Base-by-base conservation (phyloP, 2,888 invertebrate species). In the Papilio gigon region DNA sequence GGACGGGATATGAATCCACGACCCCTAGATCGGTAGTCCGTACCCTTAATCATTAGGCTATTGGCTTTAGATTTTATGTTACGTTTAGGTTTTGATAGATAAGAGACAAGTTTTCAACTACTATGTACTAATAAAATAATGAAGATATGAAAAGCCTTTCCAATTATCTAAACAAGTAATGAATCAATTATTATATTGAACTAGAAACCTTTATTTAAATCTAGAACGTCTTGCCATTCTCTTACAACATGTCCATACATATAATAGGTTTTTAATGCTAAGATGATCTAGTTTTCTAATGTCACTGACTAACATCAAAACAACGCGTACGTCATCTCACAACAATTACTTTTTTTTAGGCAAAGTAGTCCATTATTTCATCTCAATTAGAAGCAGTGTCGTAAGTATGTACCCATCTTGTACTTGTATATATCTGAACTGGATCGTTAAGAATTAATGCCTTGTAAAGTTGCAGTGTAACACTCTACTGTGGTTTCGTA, bases 301-400 rank as follows among this genome's bases (percentile, higher is more conserved):
- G 67, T 67, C 62, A 67, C 40, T 67, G 11, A 53, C 62, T 62
- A 62, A 62, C 53, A 53, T 22, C 50, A 14, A 37, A 50, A 35
- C 50, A 58, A 33, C 61, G 40, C 67, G 50, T 50, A 67, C 61
- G 27, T 53, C 20, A 60, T 25, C 4, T 44, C 17, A 27, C 27
- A 53, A 40, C 20, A 65, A 22, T 65, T 30, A 44, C 20, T 33
- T 42, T 53, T 5, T 37, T 20, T 22, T 20, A 22, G 12, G 4
- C 22, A 20, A 63, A 37, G n/a, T 53, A 33, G 50, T 47, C 25
- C 35, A 42, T 56, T 42, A n/a, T n/a, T 35, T 59, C 25, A 22
- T 30, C n/a, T 42, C 30, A 66, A 35, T 47, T 12, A 11, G n/a
- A 5, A n/a, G 0, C 11, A 22, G 30, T 56, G 56, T 56, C 56